Evolutionary conservation across 2,113 vertebrate species (phyloP).

Genomic region (Indri indri): DNA sequence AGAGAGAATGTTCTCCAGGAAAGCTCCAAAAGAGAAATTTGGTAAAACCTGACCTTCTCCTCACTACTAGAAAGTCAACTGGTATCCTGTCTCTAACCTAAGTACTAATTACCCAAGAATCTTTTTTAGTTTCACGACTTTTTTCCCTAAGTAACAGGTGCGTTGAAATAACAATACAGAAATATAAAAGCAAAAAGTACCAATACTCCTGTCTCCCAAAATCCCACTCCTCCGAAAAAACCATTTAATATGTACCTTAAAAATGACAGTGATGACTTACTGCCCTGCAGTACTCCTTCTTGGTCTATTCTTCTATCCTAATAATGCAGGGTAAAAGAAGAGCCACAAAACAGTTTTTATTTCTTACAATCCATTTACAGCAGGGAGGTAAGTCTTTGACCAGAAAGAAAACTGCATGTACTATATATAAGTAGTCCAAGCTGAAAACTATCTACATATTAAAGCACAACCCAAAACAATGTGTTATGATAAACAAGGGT

Average conservation of each 20-base stretch:
- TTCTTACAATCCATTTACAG: background rate
- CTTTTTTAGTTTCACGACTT: background rate
- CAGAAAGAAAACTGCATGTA: background rate
- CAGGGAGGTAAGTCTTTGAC: background rate
- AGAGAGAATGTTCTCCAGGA: background rate
- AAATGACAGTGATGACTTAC: background rate
- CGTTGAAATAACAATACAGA: slow-evolving; percentile 37
- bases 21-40: background rate
- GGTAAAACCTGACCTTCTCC: background rate
- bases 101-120: background rate
- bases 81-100: background rate
- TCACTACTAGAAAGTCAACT: background rate
- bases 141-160: background rate
- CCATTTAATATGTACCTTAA: background rate
- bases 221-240: background rate
- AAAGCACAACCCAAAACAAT: background rate
- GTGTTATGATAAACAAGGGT: background rate
- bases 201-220: background rate
- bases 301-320: background rate
- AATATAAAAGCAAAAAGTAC: background rate
- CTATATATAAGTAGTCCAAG: background rate
- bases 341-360: background rate
- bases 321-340: background rate
- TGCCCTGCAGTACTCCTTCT: background rate
- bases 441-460: background rate